Conservation (phyloP, 2,113 vertebrate species). For the Neolamprologus fasciatus region DNA sequence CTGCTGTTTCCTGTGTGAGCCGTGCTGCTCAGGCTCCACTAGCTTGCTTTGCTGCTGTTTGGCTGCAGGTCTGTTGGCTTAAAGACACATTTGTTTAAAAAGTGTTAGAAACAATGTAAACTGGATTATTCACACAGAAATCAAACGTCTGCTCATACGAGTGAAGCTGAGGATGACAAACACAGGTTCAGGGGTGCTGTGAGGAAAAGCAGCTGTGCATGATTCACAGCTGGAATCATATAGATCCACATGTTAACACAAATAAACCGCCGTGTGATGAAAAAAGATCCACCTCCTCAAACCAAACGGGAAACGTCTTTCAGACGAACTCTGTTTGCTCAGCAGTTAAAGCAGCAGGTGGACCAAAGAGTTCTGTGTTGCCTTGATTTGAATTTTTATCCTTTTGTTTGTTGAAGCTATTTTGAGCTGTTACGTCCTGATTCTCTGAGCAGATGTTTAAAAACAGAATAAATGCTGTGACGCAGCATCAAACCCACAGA, state of each 20-base stretch:
- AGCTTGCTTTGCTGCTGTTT: neutral
- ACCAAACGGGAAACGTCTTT: neutral
- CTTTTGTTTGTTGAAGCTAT: neutral
- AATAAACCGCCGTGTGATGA: accelerated
- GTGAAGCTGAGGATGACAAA: neutral
- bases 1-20: neutral
- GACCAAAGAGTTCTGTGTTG: slow-evolving; percentile 16
- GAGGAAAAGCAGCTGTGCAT: neutral
- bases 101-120: neutral
- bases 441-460: neutral
- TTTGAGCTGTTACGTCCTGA: neutral
- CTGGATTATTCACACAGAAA: neutral
- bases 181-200: neutral
- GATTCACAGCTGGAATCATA: neutral
- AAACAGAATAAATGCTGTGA: accelerated
- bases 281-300: neutral
- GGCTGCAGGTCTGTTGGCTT: neutral
- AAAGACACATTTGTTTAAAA: neutral
- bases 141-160: accelerated
- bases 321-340: neutral
- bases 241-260: neutral
- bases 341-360: neutral
- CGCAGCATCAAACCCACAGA: neutral
- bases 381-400: neutral
- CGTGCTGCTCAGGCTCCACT: neutral